Percentiles rank a stretch among this genome's conserved stretches.
Conservation (phyloP, 1,140 invertebrate genomes). For the Zaprionus ornatus region DNA sequence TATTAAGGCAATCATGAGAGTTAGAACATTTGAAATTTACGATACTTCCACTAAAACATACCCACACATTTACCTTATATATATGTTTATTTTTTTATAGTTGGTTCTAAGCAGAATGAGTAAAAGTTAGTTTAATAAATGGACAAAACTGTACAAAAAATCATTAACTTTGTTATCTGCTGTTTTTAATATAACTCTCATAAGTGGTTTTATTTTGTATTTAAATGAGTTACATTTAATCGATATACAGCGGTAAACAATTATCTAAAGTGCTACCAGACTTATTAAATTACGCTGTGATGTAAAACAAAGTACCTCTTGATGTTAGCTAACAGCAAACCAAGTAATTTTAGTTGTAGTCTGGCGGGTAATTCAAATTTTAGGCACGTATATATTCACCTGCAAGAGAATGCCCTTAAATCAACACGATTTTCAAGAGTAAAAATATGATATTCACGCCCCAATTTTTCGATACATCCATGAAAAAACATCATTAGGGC, state of each 20-base stretch:
- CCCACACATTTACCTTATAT: conserved; percentile 30
- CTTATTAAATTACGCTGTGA: background rate
- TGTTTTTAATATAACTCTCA: no score
- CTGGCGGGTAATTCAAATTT: background rate
- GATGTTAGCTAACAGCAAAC: no score
- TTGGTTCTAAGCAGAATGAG: conserved; percentile 18
- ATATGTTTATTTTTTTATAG: conserved; percentile 57
- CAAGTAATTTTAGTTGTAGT: no score
- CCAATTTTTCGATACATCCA: background rate
- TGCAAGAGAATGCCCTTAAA: no score
- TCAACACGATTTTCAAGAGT: no score
- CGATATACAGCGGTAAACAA: no score
- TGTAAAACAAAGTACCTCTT: background rate
- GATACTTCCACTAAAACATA: conserved; percentile 15
- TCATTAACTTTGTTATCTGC: background rate
- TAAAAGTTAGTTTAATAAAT: conserved; percentile 41
- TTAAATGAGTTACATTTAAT: no score
- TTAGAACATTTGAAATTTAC: no score
- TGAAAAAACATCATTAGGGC: background rate
- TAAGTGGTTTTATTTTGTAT: no score
- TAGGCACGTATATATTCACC: no score
- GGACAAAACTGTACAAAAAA: conserved; percentile 10
- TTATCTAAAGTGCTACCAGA: conserved; percentile 15
- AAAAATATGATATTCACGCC: no score
- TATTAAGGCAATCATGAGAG: no score